Base-by-base conservation (phyloP, 2,888 invertebrate genomes). In the Mimumesa dahlbomi region DNA sequence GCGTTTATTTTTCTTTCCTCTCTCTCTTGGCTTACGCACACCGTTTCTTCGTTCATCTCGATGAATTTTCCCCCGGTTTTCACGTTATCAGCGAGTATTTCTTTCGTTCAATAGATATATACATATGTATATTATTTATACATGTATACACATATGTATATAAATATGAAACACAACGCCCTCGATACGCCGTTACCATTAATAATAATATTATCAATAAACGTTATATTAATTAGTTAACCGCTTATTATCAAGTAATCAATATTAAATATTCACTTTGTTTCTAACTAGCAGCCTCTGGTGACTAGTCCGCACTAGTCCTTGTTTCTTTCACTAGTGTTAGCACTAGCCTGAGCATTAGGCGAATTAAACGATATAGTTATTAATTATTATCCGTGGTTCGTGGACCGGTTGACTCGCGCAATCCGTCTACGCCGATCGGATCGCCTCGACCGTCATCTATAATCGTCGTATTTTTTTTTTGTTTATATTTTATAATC, bases 201-300 rank as follows among this genome's bases (percentile, higher is more conserved):
- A 36, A 58, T 52, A 46, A 29, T 61, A 34, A 21, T 59, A 62
- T 40, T 16, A 16, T 59, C 48, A 56, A 65, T 69, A 73, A n/a
- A 75, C 52, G 59, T 62, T n/a, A 67, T 52, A n/a, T 48, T 71
- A 76, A 76, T 62, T 67, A 71, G 70, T 78, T 73, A 76, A 78
- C 49, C 69, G 67, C 69, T 79, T 79, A 71, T 70, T 71, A 72
- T 76, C 69, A 53, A 73, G 63, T 77, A 82, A 79, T 74, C 73
- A 78, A 79, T 80, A 81, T 79, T 82, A 83, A 75, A 79, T 84
- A 82, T 78, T 76, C 58, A 83, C 65, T 79, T 81, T 78, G 78
- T 83, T 64, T 85, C 84, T 87, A 86, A 83, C 85, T 87, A 88
- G 87, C 85, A 87, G 87, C 86, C 85, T 87, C 83, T 79, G 77